Percentiles rank a stretch among this genome's conserved stretches.
phyloP scores from a whole-genome alignment of 1,140 invertebrate species.

The Euwallacea similis region DNA sequence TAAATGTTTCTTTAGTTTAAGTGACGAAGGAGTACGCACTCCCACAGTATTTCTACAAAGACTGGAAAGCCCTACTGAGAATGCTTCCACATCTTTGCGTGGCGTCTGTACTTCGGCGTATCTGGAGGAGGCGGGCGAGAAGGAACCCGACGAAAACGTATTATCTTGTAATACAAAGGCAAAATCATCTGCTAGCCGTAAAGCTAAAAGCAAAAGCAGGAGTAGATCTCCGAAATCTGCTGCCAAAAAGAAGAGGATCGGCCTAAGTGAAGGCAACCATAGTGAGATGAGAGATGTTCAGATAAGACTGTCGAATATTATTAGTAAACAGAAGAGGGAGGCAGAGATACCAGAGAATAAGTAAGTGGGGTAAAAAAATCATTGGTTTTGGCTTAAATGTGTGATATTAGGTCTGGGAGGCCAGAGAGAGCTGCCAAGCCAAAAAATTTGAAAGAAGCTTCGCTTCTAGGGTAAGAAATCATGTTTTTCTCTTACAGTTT shows the following conservation, averaged over 20 bases:
- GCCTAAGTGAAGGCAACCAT: background rate
- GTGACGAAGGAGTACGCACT: too few species aligned
- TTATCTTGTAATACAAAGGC: too few species aligned
- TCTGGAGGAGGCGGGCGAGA: too few species aligned
- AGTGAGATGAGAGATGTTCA: background rate
- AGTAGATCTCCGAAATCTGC: background rate
- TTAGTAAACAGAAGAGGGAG: background rate
- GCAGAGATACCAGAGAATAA: background rate
- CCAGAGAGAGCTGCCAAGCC: slow-evolving; percentile 2
- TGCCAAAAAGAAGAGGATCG: background rate
- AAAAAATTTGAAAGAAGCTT: slow-evolving; percentile 8
- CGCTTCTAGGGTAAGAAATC: background rate
- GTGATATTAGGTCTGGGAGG: background rate
- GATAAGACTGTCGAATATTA: slow-evolving; percentile 1
- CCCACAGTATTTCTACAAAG: too few species aligned
- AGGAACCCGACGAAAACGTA: too few species aligned
- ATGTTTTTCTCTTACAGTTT: background rate
- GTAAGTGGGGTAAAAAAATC: slow-evolving; percentile 2
- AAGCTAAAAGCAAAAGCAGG: background rate
- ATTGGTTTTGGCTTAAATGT: background rate
- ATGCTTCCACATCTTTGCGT: too few species aligned
- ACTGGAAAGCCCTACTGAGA: too few species aligned
- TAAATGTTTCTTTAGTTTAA: too few species aligned
- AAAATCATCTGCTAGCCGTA: background rate
- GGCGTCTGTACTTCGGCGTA: too few species aligned